Conservation (phyloP, 2,888 invertebrate genomes). For the Dicyrtomina minuta region DNA sequence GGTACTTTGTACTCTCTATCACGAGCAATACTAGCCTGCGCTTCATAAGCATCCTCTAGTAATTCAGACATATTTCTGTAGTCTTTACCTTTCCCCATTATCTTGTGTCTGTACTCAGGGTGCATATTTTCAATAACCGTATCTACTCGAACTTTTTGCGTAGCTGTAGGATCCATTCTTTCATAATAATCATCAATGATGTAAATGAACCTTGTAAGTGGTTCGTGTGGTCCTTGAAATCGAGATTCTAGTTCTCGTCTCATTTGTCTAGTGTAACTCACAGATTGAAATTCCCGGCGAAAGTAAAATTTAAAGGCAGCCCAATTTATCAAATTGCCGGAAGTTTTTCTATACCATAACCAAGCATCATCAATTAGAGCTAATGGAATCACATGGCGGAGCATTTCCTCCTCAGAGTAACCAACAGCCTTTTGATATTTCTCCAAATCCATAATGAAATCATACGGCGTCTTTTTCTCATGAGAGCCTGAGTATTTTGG, state of each 20-base stretch:
- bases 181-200: constrained; percentile 30
- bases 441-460: constrained; percentile 37
- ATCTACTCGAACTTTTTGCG: background rate
- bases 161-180: constrained; percentile 9
- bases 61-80: background rate
- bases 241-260: constrained; percentile 34
- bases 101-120: background rate
- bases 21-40: background rate
- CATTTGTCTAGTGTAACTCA: constrained; percentile 35
- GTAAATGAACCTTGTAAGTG: constrained; percentile 30
- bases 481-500: constrained; percentile 31
- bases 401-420: no score
- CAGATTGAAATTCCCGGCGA: constrained; percentile 35
- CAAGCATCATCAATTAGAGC: constrained; percentile 38
- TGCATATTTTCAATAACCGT: constrained; percentile 5
- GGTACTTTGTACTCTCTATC: background rate
- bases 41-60: background rate
- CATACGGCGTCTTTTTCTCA: constrained; percentile 40
- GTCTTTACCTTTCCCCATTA: no score
- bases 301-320: constrained; percentile 30
- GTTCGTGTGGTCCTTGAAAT: constrained; percentile 36
- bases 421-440: constrained; percentile 31
- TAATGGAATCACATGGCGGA: no score
- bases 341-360: constrained; percentile 35
- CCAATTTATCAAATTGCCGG: constrained; percentile 18